Evolutionary conservation across 2,797 vertebrate species (phyloP).

Genomic region (Delichon dasypus): DNA sequence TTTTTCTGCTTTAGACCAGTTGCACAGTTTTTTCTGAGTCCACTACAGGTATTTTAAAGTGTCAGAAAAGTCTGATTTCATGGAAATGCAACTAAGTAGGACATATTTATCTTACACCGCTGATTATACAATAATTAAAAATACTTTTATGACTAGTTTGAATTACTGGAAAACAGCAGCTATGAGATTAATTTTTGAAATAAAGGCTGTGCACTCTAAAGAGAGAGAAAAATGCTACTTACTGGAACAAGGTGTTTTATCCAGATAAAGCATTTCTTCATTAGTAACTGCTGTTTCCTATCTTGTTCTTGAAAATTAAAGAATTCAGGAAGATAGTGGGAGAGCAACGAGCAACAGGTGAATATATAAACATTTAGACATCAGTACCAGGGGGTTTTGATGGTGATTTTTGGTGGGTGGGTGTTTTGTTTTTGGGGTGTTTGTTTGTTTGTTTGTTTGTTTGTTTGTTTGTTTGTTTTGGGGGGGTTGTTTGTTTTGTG

Average conservation of each 20-base stretch:
- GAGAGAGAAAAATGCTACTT: not conserved
- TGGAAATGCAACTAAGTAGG: not conserved
- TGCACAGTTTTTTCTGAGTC: not conserved
- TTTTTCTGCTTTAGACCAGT: slow-evolving; percentile 23
- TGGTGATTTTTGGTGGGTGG: not conserved
- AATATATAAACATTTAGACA: not conserved
- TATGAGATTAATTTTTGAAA: slow-evolving; percentile 28
- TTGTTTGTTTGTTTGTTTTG: no score
- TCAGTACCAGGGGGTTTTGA: not conserved
- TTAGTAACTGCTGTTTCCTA: not conserved
- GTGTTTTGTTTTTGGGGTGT: no score
- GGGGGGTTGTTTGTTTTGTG: not conserved
- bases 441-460: no score
- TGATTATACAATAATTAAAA: slow-evolving; percentile 45
- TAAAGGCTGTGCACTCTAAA: not conserved
- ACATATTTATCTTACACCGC: slow-evolving; percentile 19
- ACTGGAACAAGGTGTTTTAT: slow-evolving; percentile 29
- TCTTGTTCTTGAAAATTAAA: not conserved
- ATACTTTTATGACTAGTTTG: not conserved
- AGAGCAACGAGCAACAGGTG: slow-evolving; percentile 24
- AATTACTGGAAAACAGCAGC: slow-evolving; percentile 25
- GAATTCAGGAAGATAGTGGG: not conserved
- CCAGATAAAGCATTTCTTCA: slow-evolving; percentile 26
- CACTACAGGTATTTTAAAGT: not conserved
- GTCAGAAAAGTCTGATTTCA: not conserved